A percentile compares a stretch with the other conserved stretches of the same genome.
phyloP scores from a whole-genome alignment of 2,797 vertebrate species.

The Hylomyscus alleni region DNA sequence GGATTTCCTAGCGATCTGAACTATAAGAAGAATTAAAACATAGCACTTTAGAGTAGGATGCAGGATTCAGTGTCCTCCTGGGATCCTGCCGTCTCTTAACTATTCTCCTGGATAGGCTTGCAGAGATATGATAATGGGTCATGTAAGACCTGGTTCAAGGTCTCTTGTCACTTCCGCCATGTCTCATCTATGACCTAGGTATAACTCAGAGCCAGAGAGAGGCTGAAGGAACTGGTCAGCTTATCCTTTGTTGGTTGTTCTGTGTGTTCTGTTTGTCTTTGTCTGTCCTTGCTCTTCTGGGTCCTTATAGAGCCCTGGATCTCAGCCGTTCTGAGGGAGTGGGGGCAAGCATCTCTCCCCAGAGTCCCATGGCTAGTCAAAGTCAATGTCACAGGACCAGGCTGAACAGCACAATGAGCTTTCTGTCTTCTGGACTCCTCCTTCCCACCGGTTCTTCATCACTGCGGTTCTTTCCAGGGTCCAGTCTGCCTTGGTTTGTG shows the following conservation, averaged over 20 bases:
- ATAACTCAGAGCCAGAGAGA: background rate
- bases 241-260: background rate
- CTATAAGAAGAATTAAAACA: background rate
- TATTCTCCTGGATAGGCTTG: background rate
- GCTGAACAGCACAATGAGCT: constrained; percentile 64
- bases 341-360: background rate
- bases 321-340: background rate
- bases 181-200: background rate
- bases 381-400: constrained; percentile 77
- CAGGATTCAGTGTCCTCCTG: background rate
- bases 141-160: background rate
- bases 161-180: background rate
- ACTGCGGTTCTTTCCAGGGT: constrained; percentile 36
- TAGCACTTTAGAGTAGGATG: background rate
- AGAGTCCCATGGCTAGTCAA: constrained; percentile 29
- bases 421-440: constrained; percentile 68
- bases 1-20: background rate
- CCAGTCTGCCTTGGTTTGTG: background rate
- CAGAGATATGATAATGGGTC: background rate
- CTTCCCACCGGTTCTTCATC: constrained; percentile 66
- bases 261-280: constrained; percentile 28
- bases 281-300: background rate
- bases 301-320: background rate
- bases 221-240: background rate
- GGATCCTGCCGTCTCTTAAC: background rate